Evolutionary conservation across 1,140 invertebrate genomes (phyloP), one percentile per base, ranked within the genome.

Genomic region (Drosophila auraria): DNA sequence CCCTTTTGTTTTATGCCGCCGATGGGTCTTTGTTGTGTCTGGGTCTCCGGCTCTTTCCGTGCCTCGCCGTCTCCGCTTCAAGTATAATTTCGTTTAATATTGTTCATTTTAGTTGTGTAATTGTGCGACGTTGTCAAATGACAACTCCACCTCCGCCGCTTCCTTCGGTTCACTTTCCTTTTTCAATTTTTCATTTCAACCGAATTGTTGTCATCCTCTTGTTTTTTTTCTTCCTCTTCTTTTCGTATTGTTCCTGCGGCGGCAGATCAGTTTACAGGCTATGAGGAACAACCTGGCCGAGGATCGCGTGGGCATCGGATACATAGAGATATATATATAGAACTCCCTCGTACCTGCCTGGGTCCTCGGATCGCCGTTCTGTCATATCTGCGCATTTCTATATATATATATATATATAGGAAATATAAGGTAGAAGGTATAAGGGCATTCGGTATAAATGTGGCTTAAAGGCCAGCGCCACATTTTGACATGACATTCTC

Each of bases 11-110:
- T 87, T 89, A 84, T 87, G 84, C 86, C 84, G 84, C 84, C 84
- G 59, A 59, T 51, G 82, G 84, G 73, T 81, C 86, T 89, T 87
- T 87, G 84, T 87, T 79, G 64, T 82, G 76, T 78, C 73, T 74
- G 63, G 61, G 27, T 38, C 25, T 38, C 6, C 80, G 66, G 61
- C 61, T 87, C 76, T 45, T 23, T 42, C 38, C n/a, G 15, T 54
- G 23, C 14, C 25, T 17, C 25, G 33, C 25, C n/a, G 42, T 50
- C 20, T 42, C 40, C 38, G 27, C 25, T 45, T 38, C 49, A 75
- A 82, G 86, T 79, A 90, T 89, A 90, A 90, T 89, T 89, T 90
- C 82, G 75, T 90, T 90, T 86, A 90, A 90, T 90, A 90, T 90
- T 90, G 86, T 90, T 70, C 86, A 90, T 86, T 90, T 90, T 82